Evolutionary conservation across 2,113 vertebrate genomes (phyloP).

Genomic region (Sebastes schlegelii): DNA sequence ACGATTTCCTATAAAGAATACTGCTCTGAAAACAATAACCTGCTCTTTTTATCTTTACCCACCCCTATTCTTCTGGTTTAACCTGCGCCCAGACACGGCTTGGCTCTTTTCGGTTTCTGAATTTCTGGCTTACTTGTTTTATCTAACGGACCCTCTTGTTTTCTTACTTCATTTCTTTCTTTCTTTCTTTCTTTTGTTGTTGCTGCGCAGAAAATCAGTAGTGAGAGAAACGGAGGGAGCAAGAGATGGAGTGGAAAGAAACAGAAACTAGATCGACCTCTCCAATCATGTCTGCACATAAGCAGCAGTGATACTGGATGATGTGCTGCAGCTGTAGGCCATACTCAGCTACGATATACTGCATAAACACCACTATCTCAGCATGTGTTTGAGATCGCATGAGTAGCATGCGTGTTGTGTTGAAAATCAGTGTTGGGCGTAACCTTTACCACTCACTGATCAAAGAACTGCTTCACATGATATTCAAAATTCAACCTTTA

Average conservation of each 20-base stretch:
- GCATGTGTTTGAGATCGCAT: not conserved
- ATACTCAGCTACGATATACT: not conserved
- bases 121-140: not conserved
- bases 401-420: not conserved
- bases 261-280: constrained; percentile 21
- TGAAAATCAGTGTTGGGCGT: not conserved
- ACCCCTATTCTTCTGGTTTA: constrained; percentile 25
- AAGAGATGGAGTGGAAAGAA: constrained; percentile 18
- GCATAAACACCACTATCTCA: not conserved
- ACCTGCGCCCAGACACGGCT: constrained; percentile 1
- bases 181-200: not conserved
- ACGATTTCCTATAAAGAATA: constrained; percentile 64
- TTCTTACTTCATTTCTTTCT: not conserved
- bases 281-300: not conserved
- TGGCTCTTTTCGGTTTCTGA: not conserved
- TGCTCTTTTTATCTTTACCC: constrained; percentile 47
- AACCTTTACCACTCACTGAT: constrained; percentile 1
- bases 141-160: not conserved
- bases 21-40: constrained; percentile 56
- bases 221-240: not conserved
- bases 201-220: not conserved
- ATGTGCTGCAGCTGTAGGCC: constrained; percentile 2
- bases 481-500: constrained; percentile 30
- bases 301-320: not conserved
- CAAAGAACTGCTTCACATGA: constrained; percentile 13